A percentile compares a stretch with the other conserved stretches of the same genome.
Evolutionary conservation across 1,140 invertebrate genomes (phyloP).

Genomic region (Dendrolimus punctatus): DNA sequence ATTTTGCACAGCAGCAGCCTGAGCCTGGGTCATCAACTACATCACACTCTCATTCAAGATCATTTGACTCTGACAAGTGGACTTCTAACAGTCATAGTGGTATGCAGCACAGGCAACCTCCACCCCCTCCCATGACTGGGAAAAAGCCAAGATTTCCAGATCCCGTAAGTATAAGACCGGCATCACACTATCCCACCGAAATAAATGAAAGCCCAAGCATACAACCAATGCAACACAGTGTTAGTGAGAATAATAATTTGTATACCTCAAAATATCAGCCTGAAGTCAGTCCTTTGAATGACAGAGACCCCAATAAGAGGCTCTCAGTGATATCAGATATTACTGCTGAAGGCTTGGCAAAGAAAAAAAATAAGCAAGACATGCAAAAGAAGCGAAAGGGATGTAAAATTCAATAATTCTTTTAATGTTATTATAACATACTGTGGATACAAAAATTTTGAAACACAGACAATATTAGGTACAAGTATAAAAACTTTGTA

Average conservation of each 20-base stretch:
- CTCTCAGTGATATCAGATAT: constrained; percentile 65
- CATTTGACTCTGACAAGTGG: constrained; percentile 31
- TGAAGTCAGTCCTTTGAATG: constrained; percentile 28
- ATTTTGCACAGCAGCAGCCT: constrained; percentile 29
- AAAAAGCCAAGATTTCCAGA: constrained; percentile 65
- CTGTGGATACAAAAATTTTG: no score
- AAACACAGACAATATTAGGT: no score
- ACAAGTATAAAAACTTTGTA: no score
- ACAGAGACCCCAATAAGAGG: constrained; percentile 41
- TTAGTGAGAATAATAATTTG: constrained; percentile 57
- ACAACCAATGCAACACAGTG: constrained; percentile 37
- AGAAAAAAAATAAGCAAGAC: constrained; percentile 55
- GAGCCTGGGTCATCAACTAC: constrained; percentile 35
- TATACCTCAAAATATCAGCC: constrained; percentile 46
- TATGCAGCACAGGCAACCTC: constrained; percentile 52
- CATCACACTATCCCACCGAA: constrained; percentile 58
- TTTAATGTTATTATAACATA: constrained; percentile 6
- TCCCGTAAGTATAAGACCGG: constrained; percentile 57
- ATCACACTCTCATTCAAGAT: constrained; percentile 36
- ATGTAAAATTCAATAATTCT: constrained; percentile 52
- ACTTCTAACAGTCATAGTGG: constrained; percentile 22
- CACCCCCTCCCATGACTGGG: constrained; percentile 43
- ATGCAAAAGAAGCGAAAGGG: constrained; percentile 56
- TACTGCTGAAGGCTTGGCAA: constrained; percentile 52
- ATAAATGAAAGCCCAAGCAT: constrained; percentile 20